Conservation (phyloP, 2,888 invertebrate species). For the Drosophila glabriapex region DNA sequence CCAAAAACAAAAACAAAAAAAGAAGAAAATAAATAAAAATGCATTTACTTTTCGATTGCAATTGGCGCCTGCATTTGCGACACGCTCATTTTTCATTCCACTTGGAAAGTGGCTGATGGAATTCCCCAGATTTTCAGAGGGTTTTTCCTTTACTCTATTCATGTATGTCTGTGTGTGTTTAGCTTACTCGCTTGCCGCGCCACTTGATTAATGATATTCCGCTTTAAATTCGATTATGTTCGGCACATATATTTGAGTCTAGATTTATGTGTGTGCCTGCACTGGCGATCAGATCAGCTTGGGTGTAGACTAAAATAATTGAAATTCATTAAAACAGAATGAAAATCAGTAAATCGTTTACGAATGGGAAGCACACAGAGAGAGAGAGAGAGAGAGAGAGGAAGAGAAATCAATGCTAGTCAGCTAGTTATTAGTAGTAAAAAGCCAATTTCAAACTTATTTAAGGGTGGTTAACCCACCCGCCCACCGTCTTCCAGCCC, state of each 20-base stretch:
- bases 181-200: constrained; percentile 16
- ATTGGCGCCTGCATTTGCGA: constrained; percentile 77
- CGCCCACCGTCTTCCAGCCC: neutral
- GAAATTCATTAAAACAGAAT: constrained; percentile 2
- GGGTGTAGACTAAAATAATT: constrained; percentile 8
- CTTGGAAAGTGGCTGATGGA: constrained; percentile 26
- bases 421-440: neutral
- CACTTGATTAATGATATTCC: constrained; percentile 65
- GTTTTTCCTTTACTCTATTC: constrained; percentile 1
- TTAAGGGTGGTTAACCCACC: neutral
- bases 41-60: constrained; percentile 54
- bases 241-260: constrained; percentile 39
- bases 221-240: constrained; percentile 72
- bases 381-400: neutral
- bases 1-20: neutral
- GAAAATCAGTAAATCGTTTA: constrained; percentile 3
- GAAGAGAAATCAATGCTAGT: neutral
- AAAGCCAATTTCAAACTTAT: neutral
- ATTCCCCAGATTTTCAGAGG: constrained; percentile 8
- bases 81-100: constrained; percentile 64
- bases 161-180: constrained; percentile 5
- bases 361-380: neutral
- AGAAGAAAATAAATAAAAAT: constrained; percentile 23
- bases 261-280: constrained; percentile 30
- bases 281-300: constrained; percentile 10